These are phyloP conservation scores for Camponotus pennsylvanicus DNA, from an alignment of 1,140 invertebrate genomes.

Conservation along the genomic window DNA sequence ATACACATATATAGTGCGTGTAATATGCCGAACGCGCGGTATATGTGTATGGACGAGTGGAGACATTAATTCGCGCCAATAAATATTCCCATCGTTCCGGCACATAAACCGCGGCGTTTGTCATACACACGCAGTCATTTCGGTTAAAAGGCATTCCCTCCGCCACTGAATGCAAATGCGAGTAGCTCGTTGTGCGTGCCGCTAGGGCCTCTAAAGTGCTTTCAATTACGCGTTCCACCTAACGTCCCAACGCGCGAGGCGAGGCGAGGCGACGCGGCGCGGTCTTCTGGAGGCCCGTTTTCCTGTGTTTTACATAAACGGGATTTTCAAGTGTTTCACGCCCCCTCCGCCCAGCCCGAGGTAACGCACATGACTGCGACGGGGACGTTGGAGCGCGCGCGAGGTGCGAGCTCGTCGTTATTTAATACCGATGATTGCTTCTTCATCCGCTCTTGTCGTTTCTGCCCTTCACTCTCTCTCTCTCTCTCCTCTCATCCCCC, in stretches of 20 bases:
- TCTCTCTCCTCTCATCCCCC: not conserved
- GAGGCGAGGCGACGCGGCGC: constrained; percentile 9
- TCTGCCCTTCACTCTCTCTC: not conserved
- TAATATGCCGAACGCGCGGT: constrained; percentile 49
- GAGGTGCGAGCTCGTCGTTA: constrained; percentile 15
- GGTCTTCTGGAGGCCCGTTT: constrained; percentile 74
- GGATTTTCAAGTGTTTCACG: constrained; percentile 80
- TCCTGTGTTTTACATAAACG: constrained; percentile 79
- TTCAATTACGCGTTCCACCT: constrained; percentile 83
- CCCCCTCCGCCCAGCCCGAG: constrained; percentile 53
- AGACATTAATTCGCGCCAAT: constrained; percentile 82
- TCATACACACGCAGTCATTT: constrained; percentile 84
- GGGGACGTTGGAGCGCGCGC: not conserved
- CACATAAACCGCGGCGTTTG: constrained; percentile 83
- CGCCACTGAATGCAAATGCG: constrained; percentile 83
- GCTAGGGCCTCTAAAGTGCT: constrained; percentile 82
- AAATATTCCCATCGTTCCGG: constrained; percentile 83
- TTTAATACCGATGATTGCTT: constrained; percentile 48
- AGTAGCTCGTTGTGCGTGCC: constrained; percentile 77
- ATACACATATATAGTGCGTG: not conserved
- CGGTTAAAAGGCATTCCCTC: constrained; percentile 84
- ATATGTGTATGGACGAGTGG: constrained; percentile 68
- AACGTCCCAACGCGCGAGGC: constrained; percentile 70
- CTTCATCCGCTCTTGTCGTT: constrained; percentile 28
- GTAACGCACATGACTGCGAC: constrained; percentile 22